These are phyloP conservation scores for Pseudopodoces humilis DNA, from an alignment of 2,113 vertebrate species.

Conservation along the genomic window DNA sequence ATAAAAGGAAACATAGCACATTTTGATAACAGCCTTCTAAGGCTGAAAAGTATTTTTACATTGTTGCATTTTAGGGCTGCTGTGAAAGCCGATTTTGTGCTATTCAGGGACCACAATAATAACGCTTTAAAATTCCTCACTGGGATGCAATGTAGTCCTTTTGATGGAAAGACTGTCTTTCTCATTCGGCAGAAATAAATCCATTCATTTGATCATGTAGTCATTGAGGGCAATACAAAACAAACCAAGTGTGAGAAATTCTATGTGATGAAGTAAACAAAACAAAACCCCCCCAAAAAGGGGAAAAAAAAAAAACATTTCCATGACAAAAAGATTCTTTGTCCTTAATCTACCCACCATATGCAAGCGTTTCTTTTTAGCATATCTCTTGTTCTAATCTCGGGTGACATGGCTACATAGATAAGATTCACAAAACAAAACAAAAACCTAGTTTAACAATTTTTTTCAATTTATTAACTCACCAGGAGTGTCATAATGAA, in stretches of 20 bases:
- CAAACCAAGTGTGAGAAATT: slow-evolving; percentile 97
- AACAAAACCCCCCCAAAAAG: slow-evolving; percentile 69
- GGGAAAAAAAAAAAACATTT: slow-evolving; percentile 78
- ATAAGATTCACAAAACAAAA: slow-evolving; percentile 67
- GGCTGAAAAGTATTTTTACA: slow-evolving; percentile 78
- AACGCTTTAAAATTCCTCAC: slow-evolving; percentile 83
- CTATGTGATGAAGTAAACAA: slow-evolving; percentile 95
- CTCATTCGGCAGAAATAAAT: slow-evolving; percentile 89
- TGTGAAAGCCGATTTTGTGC: slow-evolving; percentile 82
- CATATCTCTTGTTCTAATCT: slow-evolving; percentile 82
- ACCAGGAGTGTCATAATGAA: slow-evolving; percentile 16
- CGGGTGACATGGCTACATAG: slow-evolving; percentile 75
- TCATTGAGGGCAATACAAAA: slow-evolving; percentile 90
- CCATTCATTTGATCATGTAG: slow-evolving; percentile 91
- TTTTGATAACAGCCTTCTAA: slow-evolving; percentile 70
- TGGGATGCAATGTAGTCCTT: slow-evolving; percentile 86
- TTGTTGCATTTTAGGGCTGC: slow-evolving; percentile 79
- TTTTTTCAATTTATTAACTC: slow-evolving; percentile 68
- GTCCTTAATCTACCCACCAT: slow-evolving; percentile 88
- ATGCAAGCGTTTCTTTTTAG: slow-evolving; percentile 87
- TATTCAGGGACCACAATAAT: slow-evolving; percentile 82
- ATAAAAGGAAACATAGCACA: slow-evolving; percentile 66
- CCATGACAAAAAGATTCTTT: slow-evolving; percentile 95
- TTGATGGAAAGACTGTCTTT: slow-evolving; percentile 86
- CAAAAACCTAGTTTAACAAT: slow-evolving; percentile 62